Evolutionary conservation across 2,797 vertebrate genomes (phyloP).

Genomic region (Gymnoscopelus braueri): DNA sequence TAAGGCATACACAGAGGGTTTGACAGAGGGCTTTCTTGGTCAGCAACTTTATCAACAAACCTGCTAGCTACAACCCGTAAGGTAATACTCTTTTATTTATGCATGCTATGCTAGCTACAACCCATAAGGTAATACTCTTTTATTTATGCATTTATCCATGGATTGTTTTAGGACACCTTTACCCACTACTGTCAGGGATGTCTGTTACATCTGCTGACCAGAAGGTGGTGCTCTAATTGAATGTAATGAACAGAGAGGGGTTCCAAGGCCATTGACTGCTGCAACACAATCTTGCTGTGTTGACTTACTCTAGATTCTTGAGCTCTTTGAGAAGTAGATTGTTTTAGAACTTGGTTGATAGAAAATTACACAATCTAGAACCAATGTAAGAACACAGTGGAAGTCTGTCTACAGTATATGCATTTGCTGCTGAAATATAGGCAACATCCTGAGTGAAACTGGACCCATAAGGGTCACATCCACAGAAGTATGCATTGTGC

Average conservation of each 20-base stretch:
- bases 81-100: background rate
- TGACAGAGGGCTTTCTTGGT: conserved; percentile 10
- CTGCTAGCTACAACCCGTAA: conserved; percentile 7
- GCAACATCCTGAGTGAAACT: background rate
- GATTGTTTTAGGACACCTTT: conserved; percentile 1
- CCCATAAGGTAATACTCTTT: conserved; percentile 2
- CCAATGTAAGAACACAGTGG: background rate
- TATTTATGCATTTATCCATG: background rate
- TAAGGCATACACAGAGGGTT: background rate
- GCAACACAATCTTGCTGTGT: no score
- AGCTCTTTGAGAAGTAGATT: background rate
- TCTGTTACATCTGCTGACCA: background rate
- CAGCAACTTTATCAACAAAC: background rate
- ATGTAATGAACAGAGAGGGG: background rate
- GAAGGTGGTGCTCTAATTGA: background rate
- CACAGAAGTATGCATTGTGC: background rate
- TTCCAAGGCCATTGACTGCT: background rate
- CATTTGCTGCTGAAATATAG: conserved; percentile 1
- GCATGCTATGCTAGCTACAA: conserved; percentile 1
- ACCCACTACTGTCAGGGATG: background rate
- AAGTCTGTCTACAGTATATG: background rate
- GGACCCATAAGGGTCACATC: background rate
- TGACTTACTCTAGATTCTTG: background rate
- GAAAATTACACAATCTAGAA: background rate
- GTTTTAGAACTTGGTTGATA: background rate